Evolutionary conservation across 2,888 invertebrate genomes (phyloP), one percentile per base, ranked within the genome.

Genomic region (Allacma fusca): DNA sequence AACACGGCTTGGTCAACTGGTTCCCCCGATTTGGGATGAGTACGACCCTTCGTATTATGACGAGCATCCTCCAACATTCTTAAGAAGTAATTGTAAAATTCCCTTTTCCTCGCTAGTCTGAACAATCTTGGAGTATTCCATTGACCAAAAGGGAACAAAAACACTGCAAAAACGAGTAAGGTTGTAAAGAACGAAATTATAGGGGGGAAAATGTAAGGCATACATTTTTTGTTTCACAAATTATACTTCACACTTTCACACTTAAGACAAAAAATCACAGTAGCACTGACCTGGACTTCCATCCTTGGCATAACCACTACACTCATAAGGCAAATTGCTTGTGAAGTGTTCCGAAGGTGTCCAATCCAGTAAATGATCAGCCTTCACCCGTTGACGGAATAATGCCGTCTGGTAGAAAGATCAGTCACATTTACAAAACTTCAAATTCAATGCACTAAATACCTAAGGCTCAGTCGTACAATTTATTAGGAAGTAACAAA

Each of bases 261-360:
- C n/a, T n/a, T n/a, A n/a, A n/a, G n/a, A n/a, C n/a, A n/a, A n/a
- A n/a, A n/a, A n/a, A n/a, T n/a, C n/a, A n/a, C n/a, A n/a, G n/a
- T n/a, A n/a, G n/a, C n/a, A n/a, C n/a, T n/a, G n/a, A 76, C 69
- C 70, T 0, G 76, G 76, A 26, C 57, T 69, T 43, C 76, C 76
- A 29, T 76, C 70, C 1, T 40, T 12, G 1, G 76, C 57, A 1
- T 13, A 21, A 1, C 76, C 76, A 16, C 70, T 76, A 40, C 50
- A 70, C 57, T 76, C 76, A 26, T 76, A 76, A 1, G 76, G 76
- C n/a, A 76, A 40, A 23, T 70, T 76, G 9, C 2, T 16, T 1
- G 70, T 57, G 4, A 76, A 34, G 5, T 21, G n/a, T 7, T 26
- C 40, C 13, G 70, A 43, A 34, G 76, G 76, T 21, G 5, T 28